Evolutionary conservation across 2,888 invertebrate genomes (phyloP).

Genomic region (Folsomia manolachei): DNA sequence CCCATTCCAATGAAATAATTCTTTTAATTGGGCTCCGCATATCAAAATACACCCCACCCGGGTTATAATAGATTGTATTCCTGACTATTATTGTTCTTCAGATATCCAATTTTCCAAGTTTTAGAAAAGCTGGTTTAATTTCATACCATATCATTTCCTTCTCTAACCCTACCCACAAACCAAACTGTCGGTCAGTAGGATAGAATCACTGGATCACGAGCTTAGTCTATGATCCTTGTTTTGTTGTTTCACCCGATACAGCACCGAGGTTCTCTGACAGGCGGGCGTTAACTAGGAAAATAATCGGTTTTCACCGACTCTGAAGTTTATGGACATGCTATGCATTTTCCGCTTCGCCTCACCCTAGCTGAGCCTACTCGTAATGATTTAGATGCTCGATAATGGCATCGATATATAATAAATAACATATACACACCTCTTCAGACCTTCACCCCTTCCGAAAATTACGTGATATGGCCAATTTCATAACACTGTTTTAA

Average conservation of each 20-base stretch:
- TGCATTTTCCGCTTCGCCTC: background rate
- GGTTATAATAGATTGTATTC: too few species aligned
- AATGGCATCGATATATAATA: background rate
- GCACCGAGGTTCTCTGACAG: background rate
- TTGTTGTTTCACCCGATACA: background rate
- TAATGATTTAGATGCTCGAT: background rate
- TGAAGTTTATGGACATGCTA: background rate
- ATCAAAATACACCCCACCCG: too few species aligned
- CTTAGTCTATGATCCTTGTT: too few species aligned
- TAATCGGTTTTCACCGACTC: background rate
- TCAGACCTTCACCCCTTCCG: background rate
- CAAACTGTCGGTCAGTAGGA: background rate
- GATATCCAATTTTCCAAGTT: too few species aligned
- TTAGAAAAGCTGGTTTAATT: too few species aligned
- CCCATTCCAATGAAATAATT: too few species aligned
- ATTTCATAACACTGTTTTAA: too few species aligned
- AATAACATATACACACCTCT: background rate
- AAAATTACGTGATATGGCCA: background rate
- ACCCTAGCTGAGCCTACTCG: background rate
- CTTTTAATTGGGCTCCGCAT: too few species aligned
- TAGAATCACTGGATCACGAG: background rate
- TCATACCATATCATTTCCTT: too few species aligned
- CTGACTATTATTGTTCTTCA: too few species aligned
- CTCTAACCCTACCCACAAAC: too few species aligned
- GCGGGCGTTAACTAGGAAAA: background rate